phyloP scores from a whole-genome alignment of 2,888 invertebrate genomes.

The Melinopterus prodromus region DNA sequence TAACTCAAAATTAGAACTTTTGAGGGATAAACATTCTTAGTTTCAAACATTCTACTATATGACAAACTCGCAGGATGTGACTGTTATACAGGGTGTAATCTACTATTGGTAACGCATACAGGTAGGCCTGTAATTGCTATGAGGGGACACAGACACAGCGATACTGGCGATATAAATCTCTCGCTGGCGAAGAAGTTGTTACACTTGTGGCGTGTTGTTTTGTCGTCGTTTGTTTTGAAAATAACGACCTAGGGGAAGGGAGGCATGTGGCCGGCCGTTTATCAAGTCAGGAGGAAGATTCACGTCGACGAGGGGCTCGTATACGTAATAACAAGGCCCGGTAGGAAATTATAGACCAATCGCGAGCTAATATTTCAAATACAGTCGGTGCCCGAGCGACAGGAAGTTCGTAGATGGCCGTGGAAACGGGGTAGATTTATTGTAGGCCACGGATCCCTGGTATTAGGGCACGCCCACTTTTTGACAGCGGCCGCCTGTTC shows the following conservation, averaged over 20 bases:
- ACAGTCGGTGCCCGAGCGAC: not conserved
- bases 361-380: not conserved
- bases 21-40: no score
- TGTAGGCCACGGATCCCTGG: not conserved
- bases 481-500: not conserved
- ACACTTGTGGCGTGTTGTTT: not conserved
- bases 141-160: not conserved
- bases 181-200: not conserved
- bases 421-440: not conserved
- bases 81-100: no score
- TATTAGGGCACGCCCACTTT: not conserved
- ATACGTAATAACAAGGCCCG: not conserved
- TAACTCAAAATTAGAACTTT: no score
- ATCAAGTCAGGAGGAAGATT: not conserved
- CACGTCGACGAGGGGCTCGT: not conserved
- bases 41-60: no score
- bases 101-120: no score
- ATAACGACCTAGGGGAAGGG: not conserved
- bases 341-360: conserved; percentile 4
- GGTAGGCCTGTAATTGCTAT: no score
- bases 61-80: no score
- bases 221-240: not conserved
- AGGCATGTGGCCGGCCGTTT: not conserved
- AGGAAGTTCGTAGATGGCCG: not conserved
- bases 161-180: not conserved